Conservation (phyloP, 2,113 vertebrate genomes). For the Camelus dromedarius region DNA sequence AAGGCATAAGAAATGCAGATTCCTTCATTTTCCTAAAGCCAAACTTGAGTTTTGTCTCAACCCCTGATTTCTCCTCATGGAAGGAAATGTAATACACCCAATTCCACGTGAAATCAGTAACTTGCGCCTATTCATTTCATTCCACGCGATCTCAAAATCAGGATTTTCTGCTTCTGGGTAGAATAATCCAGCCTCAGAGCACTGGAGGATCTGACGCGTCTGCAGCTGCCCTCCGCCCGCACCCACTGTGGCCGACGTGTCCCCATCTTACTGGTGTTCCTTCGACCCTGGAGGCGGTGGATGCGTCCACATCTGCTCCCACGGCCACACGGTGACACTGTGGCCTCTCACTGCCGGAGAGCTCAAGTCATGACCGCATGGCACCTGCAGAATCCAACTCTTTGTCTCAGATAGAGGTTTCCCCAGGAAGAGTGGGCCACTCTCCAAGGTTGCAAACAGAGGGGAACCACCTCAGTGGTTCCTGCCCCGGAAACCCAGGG, state of each 20-base stretch:
- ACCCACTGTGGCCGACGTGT: neutral
- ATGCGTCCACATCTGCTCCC: neutral
- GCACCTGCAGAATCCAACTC: neutral
- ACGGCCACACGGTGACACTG: accelerated
- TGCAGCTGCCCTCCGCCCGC: neutral
- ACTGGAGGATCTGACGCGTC: accelerated
- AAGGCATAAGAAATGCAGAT: neutral
- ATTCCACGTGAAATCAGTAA: neutral
- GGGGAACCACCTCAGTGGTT: neutral
- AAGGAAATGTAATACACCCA: neutral
- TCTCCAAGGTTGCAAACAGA: neutral
- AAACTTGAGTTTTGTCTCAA: neutral
- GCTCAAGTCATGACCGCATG: no score
- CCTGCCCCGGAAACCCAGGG: neutral
- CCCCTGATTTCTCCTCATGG: neutral
- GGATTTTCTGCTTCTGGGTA: accelerated
- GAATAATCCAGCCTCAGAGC: neutral
- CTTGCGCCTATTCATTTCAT: neutral
- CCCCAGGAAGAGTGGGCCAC: accelerated
- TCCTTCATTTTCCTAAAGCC: neutral
- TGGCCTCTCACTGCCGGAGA: neutral
- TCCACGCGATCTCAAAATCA: neutral
- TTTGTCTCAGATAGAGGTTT: neutral
- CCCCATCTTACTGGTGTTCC: accelerated
- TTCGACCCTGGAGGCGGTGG: neutral